phyloP scores from a whole-genome alignment of 1,140 invertebrate species.

The Neodiprion virginianus region DNA sequence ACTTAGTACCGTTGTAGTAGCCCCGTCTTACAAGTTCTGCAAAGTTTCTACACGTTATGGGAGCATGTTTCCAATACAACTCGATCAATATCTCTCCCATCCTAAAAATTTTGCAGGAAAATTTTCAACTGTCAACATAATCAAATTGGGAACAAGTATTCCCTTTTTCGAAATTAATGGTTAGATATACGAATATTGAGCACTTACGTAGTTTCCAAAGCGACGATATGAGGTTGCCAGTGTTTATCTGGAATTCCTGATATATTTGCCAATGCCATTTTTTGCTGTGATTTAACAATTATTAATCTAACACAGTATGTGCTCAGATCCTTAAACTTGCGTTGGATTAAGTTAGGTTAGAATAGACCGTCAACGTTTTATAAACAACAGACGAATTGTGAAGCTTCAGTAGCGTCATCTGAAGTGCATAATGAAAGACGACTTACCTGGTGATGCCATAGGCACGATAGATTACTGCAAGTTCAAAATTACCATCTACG shows the following conservation, averaged over 20 bases:
- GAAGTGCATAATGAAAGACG: too few relatives aligned
- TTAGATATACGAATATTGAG: conserved; percentile 22
- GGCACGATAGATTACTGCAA: too few relatives aligned
- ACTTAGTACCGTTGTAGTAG: conserved; percentile 96
- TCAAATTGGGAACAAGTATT: conserved; percentile 16
- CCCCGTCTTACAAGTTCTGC: conserved; percentile 90
- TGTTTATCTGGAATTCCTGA: conserved; percentile 82
- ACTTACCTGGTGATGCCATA: too few relatives aligned
- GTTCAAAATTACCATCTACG: too few relatives aligned
- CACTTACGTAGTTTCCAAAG: conserved; percentile 80
- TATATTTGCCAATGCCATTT: conserved; percentile 49
- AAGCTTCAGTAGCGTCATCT: too few relatives aligned
- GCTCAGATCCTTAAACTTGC: too few relatives aligned
- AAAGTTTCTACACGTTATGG: conserved; percentile 95
- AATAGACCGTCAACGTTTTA: too few relatives aligned
- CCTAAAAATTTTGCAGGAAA: conserved; percentile 63
- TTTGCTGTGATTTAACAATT: neutral
- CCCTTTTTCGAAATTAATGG: conserved; percentile 24
- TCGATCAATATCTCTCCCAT: conserved; percentile 94
- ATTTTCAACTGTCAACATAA: conserved; percentile 22
- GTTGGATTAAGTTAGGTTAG: too few relatives aligned
- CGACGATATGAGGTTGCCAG: conserved; percentile 85
- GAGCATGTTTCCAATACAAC: conserved; percentile 98
- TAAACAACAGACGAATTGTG: too few relatives aligned
- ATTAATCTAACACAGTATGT: too few relatives aligned